A percentile compares a stretch with the other conserved stretches of the same genome.
phyloP scores from a whole-genome alignment of 64 coral and sea anemone species.

The Dendrophyllia cribrosa region DNA sequence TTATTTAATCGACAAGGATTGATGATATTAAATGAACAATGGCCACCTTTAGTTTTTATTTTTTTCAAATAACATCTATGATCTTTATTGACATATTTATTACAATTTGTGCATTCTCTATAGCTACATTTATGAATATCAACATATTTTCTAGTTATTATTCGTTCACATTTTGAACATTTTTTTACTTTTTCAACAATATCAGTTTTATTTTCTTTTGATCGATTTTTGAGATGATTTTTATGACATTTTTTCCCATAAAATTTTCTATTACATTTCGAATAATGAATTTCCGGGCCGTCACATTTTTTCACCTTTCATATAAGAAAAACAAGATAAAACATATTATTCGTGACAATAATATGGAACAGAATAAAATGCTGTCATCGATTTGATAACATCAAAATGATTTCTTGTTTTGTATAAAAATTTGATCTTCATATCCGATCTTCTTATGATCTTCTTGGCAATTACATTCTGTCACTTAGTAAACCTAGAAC shows the following conservation, averaged over 20 bases:
- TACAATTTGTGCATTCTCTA: constrained; percentile 14
- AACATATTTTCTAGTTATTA: constrained; percentile 19
- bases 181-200: background rate
- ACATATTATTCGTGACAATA: constrained; percentile 47
- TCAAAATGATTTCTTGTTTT: constrained; percentile 58
- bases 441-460: too few relatives aligned
- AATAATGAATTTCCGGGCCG: constrained; percentile 11
- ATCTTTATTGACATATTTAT: constrained; percentile 10
- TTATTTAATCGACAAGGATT: background rate
- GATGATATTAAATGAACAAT: background rate
- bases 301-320: constrained; percentile 56
- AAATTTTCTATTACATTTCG: constrained; percentile 45
- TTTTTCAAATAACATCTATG: constrained; percentile 8
- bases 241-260: constrained; percentile 34
- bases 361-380: background rate
- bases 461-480: too few relatives aligned
- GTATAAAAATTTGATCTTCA: constrained; percentile 6
- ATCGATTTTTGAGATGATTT: constrained; percentile 43
- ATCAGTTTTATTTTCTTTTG: constrained; percentile 1
- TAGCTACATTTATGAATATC: background rate
- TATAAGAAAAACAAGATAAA: constrained; percentile 46
- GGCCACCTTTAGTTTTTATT: constrained; percentile 1
- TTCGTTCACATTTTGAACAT: constrained; percentile 22
- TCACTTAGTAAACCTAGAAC: too few relatives aligned
- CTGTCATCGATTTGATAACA: constrained; percentile 50